These are phyloP conservation scores for Cistogaster globosa DNA, from an alignment of 2,888 invertebrate species.

Conservation along the genomic window DNA sequence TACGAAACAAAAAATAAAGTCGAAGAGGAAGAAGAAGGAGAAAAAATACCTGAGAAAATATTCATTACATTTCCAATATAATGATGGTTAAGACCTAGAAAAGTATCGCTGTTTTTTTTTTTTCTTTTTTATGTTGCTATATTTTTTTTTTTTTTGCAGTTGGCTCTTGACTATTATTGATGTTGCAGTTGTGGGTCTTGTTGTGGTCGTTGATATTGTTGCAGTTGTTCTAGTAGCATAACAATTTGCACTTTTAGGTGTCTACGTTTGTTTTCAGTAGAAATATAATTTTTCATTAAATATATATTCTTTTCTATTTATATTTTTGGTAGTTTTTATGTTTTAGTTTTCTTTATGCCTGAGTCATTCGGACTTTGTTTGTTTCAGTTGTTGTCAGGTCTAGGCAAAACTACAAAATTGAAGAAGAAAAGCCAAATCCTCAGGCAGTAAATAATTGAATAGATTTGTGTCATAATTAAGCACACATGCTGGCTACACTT, in stretches of 20 bases:
- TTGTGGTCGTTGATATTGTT: slow-evolving; percentile 18
- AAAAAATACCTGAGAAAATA: slow-evolving; percentile 35
- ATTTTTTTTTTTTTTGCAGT: slow-evolving; percentile 1
- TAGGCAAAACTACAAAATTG: neutral
- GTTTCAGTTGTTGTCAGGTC: slow-evolving; percentile 5
- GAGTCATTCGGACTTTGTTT: neutral
- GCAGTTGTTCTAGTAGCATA: slow-evolving; percentile 43
- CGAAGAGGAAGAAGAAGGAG: neutral
- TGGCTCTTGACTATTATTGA: slow-evolving; percentile 18
- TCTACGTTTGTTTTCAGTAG: slow-evolving; percentile 48
- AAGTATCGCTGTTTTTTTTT: slow-evolving; percentile 1
- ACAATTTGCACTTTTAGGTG: slow-evolving; percentile 56
- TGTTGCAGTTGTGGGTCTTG: slow-evolving; percentile 12
- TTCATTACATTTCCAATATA: slow-evolving; percentile 29
- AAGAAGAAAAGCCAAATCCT: slow-evolving; percentile 19
- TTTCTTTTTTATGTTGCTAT: slow-evolving; percentile 2
- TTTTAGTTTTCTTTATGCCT: neutral
- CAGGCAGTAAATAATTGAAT: slow-evolving; percentile 59
- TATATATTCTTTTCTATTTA: slow-evolving; percentile 28
- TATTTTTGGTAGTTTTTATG: neutral
- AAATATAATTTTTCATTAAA: slow-evolving; percentile 59
- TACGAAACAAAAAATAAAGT: slow-evolving; percentile 11
- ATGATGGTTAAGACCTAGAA: neutral
- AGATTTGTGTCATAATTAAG: slow-evolving; percentile 60
- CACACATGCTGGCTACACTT: slow-evolving; percentile 3